Conservation (phyloP, 2,113 vertebrate genomes). For the Elanus axillaris region DNA sequence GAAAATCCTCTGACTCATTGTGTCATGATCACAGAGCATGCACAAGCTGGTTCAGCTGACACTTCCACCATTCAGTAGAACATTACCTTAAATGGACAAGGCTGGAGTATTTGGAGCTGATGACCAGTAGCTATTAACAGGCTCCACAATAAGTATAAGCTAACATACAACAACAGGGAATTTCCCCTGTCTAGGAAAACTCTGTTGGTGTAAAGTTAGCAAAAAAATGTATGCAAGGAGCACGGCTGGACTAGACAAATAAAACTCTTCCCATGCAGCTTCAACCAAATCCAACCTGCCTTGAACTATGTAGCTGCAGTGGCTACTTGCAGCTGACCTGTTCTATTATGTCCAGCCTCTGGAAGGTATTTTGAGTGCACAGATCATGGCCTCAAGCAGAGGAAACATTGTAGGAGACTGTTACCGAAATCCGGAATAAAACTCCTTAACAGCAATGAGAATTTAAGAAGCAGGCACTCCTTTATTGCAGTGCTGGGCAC, state of each 20-base stretch:
- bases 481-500: no score
- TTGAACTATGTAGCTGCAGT: neutral
- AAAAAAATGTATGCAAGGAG: neutral
- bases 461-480: no score
- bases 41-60: neutral
- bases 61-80: neutral
- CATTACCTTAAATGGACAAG: neutral
- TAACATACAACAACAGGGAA: neutral
- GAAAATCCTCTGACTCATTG: neutral
- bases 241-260: neutral
- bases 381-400: neutral
- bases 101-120: neutral
- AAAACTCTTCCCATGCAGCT: neutral
- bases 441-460: no score
- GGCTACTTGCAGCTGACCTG: neutral
- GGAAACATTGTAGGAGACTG: neutral
- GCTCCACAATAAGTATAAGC: neutral
- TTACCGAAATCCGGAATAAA: no score
- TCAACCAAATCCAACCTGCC: neutral
- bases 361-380: neutral
- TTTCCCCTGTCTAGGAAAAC: neutral
- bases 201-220: neutral
- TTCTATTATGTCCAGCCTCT: neutral
- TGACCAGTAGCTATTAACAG: neutral
- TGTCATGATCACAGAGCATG: neutral